phyloP scores from a whole-genome alignment of 2,797 vertebrate species.

The Poecile montanus region DNA sequence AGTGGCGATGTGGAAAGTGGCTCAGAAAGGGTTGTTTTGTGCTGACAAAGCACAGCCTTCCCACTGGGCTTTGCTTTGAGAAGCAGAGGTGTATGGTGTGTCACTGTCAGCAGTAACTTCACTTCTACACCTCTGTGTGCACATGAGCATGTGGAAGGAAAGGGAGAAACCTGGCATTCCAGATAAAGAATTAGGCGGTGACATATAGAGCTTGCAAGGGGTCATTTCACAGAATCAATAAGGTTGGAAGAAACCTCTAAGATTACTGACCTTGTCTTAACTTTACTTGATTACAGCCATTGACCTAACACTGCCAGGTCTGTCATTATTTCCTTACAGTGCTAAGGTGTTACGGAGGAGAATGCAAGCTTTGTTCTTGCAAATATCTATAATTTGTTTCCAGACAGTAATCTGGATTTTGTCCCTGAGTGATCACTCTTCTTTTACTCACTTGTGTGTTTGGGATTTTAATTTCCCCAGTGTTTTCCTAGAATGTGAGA shows the following conservation, averaged over 20 bases:
- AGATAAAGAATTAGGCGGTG: background rate
- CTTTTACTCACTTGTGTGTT: background rate
- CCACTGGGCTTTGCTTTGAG: background rate
- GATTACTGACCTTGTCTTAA: background rate
- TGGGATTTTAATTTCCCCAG: background rate
- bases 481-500: background rate
- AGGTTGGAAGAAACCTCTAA: background rate
- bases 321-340: background rate
- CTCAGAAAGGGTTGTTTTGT: background rate
- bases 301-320: background rate
- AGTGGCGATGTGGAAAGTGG: background rate
- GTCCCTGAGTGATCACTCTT: background rate
- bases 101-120: background rate
- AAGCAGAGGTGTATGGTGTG: background rate
- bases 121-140: background rate
- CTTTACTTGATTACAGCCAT: too few relatives aligned
- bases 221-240: background rate
- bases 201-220: background rate
- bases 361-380: background rate
- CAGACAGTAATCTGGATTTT: background rate
- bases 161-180: background rate
- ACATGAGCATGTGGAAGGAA: fast-evolving
- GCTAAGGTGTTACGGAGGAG: background rate
- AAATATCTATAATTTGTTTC: background rate
- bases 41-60: background rate